A percentile compares a stretch with the other conserved stretches of the same genome.
phyloP scores from a whole-genome alignment of 2,113 vertebrate species.

The Serilophus lunatus region DNA sequence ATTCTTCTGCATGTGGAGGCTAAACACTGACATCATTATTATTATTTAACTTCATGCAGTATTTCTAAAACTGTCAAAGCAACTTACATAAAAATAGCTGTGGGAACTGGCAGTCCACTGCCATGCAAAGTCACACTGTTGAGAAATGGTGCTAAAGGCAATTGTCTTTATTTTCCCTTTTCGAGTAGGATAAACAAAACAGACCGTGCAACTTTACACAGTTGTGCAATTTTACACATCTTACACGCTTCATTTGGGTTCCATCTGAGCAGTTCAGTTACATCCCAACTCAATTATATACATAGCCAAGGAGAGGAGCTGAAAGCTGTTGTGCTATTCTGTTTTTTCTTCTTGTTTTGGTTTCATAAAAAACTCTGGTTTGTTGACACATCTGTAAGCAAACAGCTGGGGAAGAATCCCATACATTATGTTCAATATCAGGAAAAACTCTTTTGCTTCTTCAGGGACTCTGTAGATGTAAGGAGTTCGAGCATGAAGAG shows the following conservation, averaged over 20 bases:
- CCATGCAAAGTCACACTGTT: background rate
- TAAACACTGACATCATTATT: conserved; percentile 30
- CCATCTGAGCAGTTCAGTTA: background rate
- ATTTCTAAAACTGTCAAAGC: conserved; percentile 25
- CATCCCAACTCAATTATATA: background rate
- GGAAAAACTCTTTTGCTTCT: conserved; percentile 79
- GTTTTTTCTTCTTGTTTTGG: conserved; percentile 67
- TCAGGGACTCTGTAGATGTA: conserved; percentile 90
- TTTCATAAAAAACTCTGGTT: conserved; percentile 86
- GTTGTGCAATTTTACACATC: background rate
- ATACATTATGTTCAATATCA: conserved; percentile 84
- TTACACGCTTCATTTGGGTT: background rate
- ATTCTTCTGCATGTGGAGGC: background rate
- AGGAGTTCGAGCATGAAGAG: conserved; percentile 92
- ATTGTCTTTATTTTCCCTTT: conserved; percentile 55
- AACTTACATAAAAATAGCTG: conserved; percentile 14
- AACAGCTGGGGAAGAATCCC: conserved; percentile 87
- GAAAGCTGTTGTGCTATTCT: conserved; percentile 54
- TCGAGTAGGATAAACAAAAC: conserved; percentile 15
- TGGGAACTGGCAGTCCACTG: background rate
- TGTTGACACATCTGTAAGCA: conserved; percentile 86
- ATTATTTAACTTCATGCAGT: conserved; percentile 17
- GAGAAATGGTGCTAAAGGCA: conserved; percentile 37
- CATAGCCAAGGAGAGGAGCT: background rate
- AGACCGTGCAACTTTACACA: conserved; percentile 3